These are phyloP conservation scores for Choreutis nemorana DNA, from an alignment of 2,888 invertebrate species.

Conservation along the genomic window DNA sequence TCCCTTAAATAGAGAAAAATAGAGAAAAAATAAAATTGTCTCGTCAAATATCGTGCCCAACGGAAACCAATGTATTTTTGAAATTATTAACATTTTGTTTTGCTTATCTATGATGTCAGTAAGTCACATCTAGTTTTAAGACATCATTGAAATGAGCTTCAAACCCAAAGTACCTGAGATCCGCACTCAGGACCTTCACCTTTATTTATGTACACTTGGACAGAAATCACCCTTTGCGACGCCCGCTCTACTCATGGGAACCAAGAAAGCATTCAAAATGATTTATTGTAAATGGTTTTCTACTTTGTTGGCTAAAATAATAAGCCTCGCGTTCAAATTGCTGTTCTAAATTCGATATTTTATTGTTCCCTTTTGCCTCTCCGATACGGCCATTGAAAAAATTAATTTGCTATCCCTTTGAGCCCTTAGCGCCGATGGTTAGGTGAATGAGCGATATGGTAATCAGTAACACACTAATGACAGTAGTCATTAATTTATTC, in stretches of 20 bases:
- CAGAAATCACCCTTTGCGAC: conserved; percentile 66
- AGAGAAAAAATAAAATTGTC: too few species aligned
- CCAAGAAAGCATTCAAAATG: conserved; percentile 65
- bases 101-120: conserved; percentile 1
- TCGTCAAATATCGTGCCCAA: too few species aligned
- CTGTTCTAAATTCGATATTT: conserved; percentile 59
- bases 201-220: conserved; percentile 64
- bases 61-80: too few species aligned
- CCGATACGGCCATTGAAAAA: conserved; percentile 27
- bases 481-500: conserved; percentile 20
- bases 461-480: conserved; percentile 16
- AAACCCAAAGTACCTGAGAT: conserved; percentile 48
- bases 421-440: conserved; percentile 23
- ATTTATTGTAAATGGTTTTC: conserved; percentile 68
- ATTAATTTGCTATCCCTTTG: conserved; percentile 48
- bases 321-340: conserved; percentile 47
- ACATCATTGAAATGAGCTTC: conserved; percentile 19
- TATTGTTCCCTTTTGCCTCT: conserved; percentile 48
- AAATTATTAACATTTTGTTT: too few species aligned
- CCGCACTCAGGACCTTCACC: conserved; percentile 53
- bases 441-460: conserved; percentile 31
- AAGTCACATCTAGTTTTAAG: conserved; percentile 17
- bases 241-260: conserved; percentile 58
- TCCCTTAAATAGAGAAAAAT: too few species aligned
- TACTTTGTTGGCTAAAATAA: conserved; percentile 68